Conservation (phyloP, 2,797 vertebrate genomes). For the Enoplosus armatus region DNA sequence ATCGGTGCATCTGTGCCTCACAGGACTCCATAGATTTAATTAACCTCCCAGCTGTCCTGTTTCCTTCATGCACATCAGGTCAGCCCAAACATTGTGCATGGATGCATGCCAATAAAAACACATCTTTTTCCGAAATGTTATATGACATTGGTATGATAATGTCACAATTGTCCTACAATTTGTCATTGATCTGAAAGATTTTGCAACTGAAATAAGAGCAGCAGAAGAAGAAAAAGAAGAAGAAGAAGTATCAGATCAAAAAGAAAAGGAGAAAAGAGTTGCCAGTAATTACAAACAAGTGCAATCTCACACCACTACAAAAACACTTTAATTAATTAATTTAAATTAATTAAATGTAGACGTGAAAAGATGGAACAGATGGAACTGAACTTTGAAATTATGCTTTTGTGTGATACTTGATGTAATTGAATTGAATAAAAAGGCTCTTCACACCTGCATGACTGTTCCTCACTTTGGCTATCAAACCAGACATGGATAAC, state of each 20-base stretch:
- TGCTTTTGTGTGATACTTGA: conserved; percentile 22
- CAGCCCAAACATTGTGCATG: conserved; percentile 11
- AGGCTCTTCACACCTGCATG: background rate
- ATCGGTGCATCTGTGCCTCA: conserved; percentile 51
- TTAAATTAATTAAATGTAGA: conserved; percentile 62
- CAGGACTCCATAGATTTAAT: conserved; percentile 64
- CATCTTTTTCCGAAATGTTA: background rate
- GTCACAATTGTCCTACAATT: background rate
- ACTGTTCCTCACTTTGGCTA: background rate
- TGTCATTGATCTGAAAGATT: background rate
- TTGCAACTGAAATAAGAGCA: background rate
- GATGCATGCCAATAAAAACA: conserved; percentile 1
- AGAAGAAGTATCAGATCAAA: conserved; percentile 12
- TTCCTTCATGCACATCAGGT: conserved; percentile 47
- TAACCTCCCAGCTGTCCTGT: conserved; percentile 69
- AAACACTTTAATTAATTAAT: conserved; percentile 44
- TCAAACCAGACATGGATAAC: background rate
- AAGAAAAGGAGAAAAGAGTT: background rate
- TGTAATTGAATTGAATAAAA: conserved; percentile 39
- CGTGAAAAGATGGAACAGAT: conserved; percentile 58
- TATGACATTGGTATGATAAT: conserved; percentile 6
- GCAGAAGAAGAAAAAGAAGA: background rate
- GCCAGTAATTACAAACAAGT: conserved; percentile 19
- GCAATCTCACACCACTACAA: conserved; percentile 10
- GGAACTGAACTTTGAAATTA: conserved; percentile 18